Base-by-base conservation (phyloP, 2,113 vertebrate species). In the Lamprologus lemairii region DNA sequence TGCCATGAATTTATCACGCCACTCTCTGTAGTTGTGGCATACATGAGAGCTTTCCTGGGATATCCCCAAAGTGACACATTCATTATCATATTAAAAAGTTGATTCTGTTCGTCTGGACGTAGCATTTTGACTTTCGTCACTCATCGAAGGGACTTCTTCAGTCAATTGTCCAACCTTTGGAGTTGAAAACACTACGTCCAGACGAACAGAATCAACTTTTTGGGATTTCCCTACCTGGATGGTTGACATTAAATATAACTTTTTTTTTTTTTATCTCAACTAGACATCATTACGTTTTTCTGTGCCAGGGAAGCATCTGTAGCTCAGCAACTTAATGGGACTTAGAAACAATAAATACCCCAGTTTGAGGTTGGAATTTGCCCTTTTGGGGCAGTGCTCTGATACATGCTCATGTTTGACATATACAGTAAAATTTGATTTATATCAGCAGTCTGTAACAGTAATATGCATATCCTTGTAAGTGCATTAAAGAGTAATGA, bases 401-500 rank as follows among this genome's bases (percentile, higher is more conserved):
- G 71, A 88, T 79, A 82, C 45, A 45, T 79, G 63, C 42, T 60
- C 33, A 35, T 82, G 83, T 88, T 35, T 78, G 58, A 92, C 68
- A 65, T 81, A 83, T 37, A 42, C 54, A 45, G 28, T 75, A 80
- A 26, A 82, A 82, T 87, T 54, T 86, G 80, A 91, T 89, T 88
- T 81, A 85, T 80, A 84, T 91, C 21, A 40, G 31, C 79, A 85
- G 87, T 88, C 79, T 80, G 16, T 60, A 73, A 53, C 37, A 54
- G 71, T 49, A 86, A 91, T 80, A 86, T 83, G 47, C 49, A 82
- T 85, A 80, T 54, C 53, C 60, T 89, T 86, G 17, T 65, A 47
- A 90, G 79, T 83, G 87, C 82, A 92, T 91, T 90, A 87, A 87
- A 91, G 12, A 86, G 75, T 82, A 73, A 92, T 86, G 81, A 93